Conservation (phyloP, 2,113 vertebrate genomes). For the Lophius piscatorius region DNA sequence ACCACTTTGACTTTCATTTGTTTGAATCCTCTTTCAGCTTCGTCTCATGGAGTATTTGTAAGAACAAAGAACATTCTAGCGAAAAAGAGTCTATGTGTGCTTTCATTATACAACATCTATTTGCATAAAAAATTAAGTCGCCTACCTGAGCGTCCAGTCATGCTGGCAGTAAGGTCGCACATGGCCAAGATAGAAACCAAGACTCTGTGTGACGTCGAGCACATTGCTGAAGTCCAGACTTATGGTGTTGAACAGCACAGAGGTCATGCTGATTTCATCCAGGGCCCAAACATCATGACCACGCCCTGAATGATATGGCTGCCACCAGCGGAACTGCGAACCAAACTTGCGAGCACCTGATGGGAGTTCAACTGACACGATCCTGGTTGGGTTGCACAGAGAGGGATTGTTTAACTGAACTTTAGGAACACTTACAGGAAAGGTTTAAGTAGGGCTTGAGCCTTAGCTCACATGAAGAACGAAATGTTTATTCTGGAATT, state of each 20-base stretch:
- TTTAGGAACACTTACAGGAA: neutral
- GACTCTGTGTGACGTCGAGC: conserved; percentile 95
- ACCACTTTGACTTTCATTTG: neutral
- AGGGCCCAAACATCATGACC: conserved; percentile 96
- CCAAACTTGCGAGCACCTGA: conserved; percentile 91
- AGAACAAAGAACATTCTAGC: neutral
- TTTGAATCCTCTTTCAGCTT: neutral
- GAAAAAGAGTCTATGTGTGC: neutral
- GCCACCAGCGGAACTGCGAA: conserved; percentile 99
- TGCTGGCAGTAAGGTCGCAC: conserved; percentile 96
- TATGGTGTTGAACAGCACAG: conserved; percentile 96
- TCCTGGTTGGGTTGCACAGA: conserved; percentile 75
- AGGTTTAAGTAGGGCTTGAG: neutral
- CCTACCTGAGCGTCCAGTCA: conserved; percentile 96
- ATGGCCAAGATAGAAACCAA: conserved; percentile 96
- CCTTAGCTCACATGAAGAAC: conserved; percentile 4
- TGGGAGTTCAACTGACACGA: conserved; percentile 94
- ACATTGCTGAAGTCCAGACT: conserved; percentile 97
- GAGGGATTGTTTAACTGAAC: neutral
- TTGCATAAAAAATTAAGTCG: neutral
- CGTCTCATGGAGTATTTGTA: neutral
- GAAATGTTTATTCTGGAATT: conserved; percentile 32
- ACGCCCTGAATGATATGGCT: conserved; percentile 94
- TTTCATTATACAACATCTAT: neutral
- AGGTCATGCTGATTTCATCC: conserved; percentile 98